Conservation (phyloP, 2,113 vertebrate species). For the Colinus virginianus region DNA sequence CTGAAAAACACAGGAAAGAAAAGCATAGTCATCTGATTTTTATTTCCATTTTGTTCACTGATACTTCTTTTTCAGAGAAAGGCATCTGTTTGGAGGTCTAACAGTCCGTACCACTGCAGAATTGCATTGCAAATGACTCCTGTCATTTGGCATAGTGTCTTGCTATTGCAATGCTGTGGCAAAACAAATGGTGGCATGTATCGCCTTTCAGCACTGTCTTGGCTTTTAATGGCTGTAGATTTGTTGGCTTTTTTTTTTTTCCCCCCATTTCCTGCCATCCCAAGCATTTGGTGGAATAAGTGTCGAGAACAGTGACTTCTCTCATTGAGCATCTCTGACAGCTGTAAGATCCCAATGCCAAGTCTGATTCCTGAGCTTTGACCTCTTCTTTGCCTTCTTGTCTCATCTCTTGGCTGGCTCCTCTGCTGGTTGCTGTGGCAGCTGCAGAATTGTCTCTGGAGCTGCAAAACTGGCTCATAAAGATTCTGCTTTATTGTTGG, state of each 20-base stretch:
- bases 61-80: neutral
- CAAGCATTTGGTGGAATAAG: neutral
- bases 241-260: accelerated
- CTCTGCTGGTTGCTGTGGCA: slow-evolving; percentile 15
- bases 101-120: neutral
- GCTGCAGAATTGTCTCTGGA: neutral
- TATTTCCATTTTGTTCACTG: neutral
- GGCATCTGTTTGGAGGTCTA: neutral
- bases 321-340: slow-evolving; percentile 19
- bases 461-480: neutral
- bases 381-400: neutral
- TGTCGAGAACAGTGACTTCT: neutral
- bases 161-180: neutral
- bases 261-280: neutral
- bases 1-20: neutral
- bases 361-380: slow-evolving; percentile 14
- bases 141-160: neutral
- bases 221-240: neutral
- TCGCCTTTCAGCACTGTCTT: neutral
- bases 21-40: neutral
- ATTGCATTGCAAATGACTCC: neutral
- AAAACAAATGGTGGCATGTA: neutral
- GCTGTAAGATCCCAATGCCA: slow-evolving; percentile 39
- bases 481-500: neutral
- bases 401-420: slow-evolving; percentile 11